Evolutionary conservation across 2,113 vertebrate genomes (phyloP).

Genomic region (Xiphophorus couchianus): DNA sequence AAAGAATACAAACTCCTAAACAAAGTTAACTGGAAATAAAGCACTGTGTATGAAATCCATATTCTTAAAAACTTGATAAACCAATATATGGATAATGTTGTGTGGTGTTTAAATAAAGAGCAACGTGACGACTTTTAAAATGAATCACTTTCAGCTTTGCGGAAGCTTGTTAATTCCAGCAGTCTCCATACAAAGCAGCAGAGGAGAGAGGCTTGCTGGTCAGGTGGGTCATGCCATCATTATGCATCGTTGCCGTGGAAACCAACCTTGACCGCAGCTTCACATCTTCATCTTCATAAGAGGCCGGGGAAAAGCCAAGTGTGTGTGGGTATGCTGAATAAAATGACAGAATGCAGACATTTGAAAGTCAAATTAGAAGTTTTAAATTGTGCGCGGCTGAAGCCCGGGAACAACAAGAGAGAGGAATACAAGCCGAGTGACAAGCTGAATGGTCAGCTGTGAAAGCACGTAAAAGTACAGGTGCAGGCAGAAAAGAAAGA

Average conservation of each 20-base stretch:
- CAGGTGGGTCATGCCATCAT: conserved; percentile 46
- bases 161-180: conserved; percentile 1
- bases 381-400: conserved; percentile 54
- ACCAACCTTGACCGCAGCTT: conserved; percentile 61
- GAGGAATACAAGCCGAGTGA: not conserved
- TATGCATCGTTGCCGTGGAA: conserved; percentile 60
- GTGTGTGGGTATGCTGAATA: conserved; percentile 47
- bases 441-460: conserved; percentile 14
- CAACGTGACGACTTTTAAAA: not conserved
- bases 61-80: not conserved
- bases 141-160: not conserved
- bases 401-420: conserved; percentile 17
- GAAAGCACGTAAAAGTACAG: conserved; percentile 12
- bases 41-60: not conserved
- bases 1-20: not conserved
- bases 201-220: conserved; percentile 34
- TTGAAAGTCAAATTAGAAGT: conserved; percentile 71
- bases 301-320: conserved; percentile 14
- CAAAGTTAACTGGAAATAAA: not conserved
- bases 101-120: not conserved
- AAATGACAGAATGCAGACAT: conserved; percentile 54
- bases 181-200: conserved; percentile 1
- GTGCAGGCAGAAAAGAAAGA: not conserved
- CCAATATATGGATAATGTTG: not conserved
- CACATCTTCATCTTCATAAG: conserved; percentile 52